phyloP scores from a whole-genome alignment of 37 sponge, comb jelly and placozoan genomes.

The Tethya wilhelma region DNA sequence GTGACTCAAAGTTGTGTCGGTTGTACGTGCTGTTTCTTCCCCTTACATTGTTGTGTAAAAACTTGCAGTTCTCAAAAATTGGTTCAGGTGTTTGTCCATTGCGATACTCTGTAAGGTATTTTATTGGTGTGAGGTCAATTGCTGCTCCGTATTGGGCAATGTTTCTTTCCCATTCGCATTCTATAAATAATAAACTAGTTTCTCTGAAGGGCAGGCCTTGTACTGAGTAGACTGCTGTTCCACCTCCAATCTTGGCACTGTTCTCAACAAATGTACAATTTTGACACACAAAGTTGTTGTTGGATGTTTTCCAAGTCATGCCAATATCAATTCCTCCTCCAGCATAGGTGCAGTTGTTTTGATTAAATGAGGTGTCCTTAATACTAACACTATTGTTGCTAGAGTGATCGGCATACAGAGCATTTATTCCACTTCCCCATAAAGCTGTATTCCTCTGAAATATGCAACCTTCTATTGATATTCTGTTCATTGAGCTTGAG shows the following conservation, averaged over 20 bases:
- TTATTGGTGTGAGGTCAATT: neutral
- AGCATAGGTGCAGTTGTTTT: no score
- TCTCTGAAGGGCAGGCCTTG: no score
- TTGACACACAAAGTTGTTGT: no score
- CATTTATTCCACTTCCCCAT: neutral
- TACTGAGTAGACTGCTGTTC: no score
- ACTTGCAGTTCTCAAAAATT: neutral
- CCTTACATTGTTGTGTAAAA: slow-evolving; percentile 3
- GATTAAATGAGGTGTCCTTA: no score
- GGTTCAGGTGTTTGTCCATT: slow-evolving; percentile 1
- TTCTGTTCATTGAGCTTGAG: neutral
- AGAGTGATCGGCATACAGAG: neutral
- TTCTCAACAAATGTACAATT: neutral
- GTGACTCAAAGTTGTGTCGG: neutral
- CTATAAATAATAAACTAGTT: neutral
- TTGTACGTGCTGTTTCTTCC: no score
- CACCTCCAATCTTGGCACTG: neutral
- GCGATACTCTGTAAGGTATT: neutral
- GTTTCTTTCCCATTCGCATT: slow-evolving; percentile 22
- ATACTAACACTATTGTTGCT: no score
- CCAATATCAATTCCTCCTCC: no score
- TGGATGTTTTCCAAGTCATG: no score
- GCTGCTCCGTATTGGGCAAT: slow-evolving; percentile 28
- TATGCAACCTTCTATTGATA: neutral
- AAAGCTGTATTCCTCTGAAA: neutral